Percentiles rank a stretch among this genome's conserved stretches.
Evolutionary conservation across 2,888 invertebrate genomes (phyloP).

Genomic region (Ditula angustiorana): DNA sequence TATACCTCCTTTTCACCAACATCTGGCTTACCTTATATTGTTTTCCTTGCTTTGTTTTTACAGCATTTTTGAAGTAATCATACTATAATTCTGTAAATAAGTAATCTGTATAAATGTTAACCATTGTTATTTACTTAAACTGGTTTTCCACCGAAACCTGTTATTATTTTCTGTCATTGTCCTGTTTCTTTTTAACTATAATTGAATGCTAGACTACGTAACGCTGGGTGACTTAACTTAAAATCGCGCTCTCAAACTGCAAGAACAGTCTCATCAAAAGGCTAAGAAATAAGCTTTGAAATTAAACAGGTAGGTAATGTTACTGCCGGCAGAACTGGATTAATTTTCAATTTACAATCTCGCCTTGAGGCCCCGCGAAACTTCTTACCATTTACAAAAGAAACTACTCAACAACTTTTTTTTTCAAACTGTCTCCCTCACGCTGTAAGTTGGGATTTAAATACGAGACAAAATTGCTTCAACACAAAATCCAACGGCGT

Average conservation of each 20-base stretch:
- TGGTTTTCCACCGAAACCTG: too few species aligned
- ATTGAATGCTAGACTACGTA: neutral
- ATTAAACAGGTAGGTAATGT: slow-evolving; percentile 22
- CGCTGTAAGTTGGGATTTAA: slow-evolving; percentile 23
- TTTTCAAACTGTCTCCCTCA: slow-evolving; percentile 31
- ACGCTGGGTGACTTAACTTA: neutral
- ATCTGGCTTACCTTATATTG: too few species aligned
- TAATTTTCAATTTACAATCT: slow-evolving; percentile 43
- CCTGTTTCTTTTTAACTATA: neutral
- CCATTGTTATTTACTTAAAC: too few species aligned
- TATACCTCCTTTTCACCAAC: too few species aligned
- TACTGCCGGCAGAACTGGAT: slow-evolving; percentile 34
- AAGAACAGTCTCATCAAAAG: slow-evolving; percentile 2
- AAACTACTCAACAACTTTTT: slow-evolving; percentile 16
- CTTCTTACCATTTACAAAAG: slow-evolving; percentile 35
- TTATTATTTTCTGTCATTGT: neutral
- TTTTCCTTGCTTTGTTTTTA: too few species aligned
- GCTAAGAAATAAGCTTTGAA: slow-evolving; percentile 2
- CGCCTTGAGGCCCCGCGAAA: slow-evolving; percentile 23
- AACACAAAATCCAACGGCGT: slow-evolving; percentile 16
- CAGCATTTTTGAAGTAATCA: too few species aligned
- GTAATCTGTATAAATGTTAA: too few species aligned
- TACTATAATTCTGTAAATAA: too few species aligned
- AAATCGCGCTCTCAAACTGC: neutral
- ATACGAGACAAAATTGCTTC: slow-evolving; percentile 4